These are phyloP conservation scores for Emydura subglobosa DNA, from an alignment of 2,113 vertebrate species.

Conservation along the genomic window DNA sequence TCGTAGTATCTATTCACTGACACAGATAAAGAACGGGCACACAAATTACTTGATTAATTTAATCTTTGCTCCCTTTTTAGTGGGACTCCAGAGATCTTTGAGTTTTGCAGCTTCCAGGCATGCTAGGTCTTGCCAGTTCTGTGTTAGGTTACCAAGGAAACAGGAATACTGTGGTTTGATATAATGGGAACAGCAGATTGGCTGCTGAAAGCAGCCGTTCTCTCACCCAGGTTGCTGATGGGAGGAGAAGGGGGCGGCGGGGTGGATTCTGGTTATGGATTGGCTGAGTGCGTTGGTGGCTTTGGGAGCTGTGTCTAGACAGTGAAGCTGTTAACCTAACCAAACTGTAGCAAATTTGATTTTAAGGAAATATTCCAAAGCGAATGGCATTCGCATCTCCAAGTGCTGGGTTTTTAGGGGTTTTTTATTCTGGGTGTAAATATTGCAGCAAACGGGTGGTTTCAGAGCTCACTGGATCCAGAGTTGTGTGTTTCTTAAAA, in stretches of 20 bases:
- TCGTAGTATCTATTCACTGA: not conserved
- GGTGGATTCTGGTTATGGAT: slow-evolving; percentile 14
- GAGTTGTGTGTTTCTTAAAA: not conserved
- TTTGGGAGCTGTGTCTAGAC: not conserved
- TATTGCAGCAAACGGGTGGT: not conserved
- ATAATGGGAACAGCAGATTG: not conserved
- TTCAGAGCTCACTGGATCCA: not conserved
- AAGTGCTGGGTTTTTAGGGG: not conserved
- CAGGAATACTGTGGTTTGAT: accelerated
- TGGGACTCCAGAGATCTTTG: accelerated
- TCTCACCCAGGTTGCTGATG: slow-evolving; percentile 36
- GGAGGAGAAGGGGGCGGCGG: slow-evolving; percentile 39
- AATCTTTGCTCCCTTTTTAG: not conserved
- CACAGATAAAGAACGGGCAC: slow-evolving; percentile 8
- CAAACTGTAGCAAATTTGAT: slow-evolving; percentile 24
- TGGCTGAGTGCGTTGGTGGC: slow-evolving; percentile 35
- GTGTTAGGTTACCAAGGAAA: not conserved
- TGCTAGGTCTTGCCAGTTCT: not conserved
- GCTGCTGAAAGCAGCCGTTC: not conserved
- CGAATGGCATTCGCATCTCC: not conserved
- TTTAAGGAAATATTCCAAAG: not conserved
- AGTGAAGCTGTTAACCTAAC: slow-evolving; percentile 28
- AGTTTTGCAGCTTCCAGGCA: not conserved
- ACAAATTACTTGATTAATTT: not conserved
- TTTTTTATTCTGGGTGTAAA: not conserved